These are phyloP conservation scores for Frankliniella fusca DNA, from an alignment of 2,888 invertebrate species.

Conservation along the genomic window DNA sequence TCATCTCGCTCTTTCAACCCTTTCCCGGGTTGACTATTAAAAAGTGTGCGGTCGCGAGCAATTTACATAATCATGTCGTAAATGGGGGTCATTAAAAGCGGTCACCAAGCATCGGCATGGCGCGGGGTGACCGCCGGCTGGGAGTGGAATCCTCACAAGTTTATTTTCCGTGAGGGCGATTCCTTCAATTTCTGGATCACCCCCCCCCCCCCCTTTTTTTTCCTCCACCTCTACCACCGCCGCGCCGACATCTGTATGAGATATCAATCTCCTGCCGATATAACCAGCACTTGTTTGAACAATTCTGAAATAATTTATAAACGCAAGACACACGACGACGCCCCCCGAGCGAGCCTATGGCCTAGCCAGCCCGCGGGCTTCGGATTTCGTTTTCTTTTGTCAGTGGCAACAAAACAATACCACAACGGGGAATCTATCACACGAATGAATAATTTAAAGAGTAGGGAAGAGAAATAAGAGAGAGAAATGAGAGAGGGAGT, in stretches of 20 bases:
- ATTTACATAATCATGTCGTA: not conserved
- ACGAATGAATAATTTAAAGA: constrained; percentile 13
- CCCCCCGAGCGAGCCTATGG: not conserved
- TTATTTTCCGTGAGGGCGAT: not conserved
- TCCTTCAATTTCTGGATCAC: not conserved
- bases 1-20: too few species aligned
- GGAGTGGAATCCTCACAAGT: not conserved
- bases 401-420: not conserved
- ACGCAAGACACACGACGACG: not conserved
- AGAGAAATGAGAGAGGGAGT: not conserved
- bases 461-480: not conserved
- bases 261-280: not conserved
- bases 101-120: not conserved
- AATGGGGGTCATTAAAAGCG: not conserved
- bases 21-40: too few species aligned
- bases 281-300: not conserved
- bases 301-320: not conserved
- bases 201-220: not conserved
- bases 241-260: not conserved
- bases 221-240: not conserved
- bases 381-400: not conserved
- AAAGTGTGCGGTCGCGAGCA: not conserved
- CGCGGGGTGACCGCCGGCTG: not conserved
- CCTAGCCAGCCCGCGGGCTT: not conserved
- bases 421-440: not conserved